Evolutionary conservation across 1,140 invertebrate species (phyloP), one percentile per base, ranked within the genome.

Genomic region (Diachasmimorpha longicaudata): DNA sequence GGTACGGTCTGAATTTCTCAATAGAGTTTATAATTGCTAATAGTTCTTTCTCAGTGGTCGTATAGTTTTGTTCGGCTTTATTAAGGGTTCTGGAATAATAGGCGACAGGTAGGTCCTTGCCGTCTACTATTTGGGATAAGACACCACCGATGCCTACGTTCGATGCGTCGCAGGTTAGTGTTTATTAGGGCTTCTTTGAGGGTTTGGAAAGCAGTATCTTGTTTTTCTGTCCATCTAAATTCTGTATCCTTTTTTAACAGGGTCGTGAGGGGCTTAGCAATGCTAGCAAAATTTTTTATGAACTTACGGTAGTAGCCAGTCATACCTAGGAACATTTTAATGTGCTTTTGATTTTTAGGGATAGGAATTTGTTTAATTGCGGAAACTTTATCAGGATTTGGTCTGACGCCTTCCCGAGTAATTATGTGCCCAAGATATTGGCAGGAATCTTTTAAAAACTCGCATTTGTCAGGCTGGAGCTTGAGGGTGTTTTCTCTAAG

Each of bases 351-450:
- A 31, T 82, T 85, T 55, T 70, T 77, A 1, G 88, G 84, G 14
- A 71, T 21, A 2, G 79, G 66, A 74, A 86, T 84, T 3, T 86
- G 48, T 9, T 72, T 42, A 0, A 90, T 76, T 0, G 84, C 85
- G 1, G 70, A 13, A 0, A 86, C 79, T 77, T 90, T 46, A 9
- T 46, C n/a, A n/a, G 70, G 44, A 23, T 71, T 36, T 21, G 70
- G 70, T 31, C 23, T 71, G 5, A 71, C 46, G 9, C 87, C 85
- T 63, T 83, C 78, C 31, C 69, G 70, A 16, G 81, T 73, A 6
- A 90, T 83, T 0, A 86, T 58, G 76, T 89, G 86, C 0, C 89
- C 90, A 11, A 90, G 79, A 55, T 86, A 88, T 37, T 75, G 13
- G 0, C 83, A 73, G 70, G 79, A 76, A 3, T 72, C 11, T 25